These are phyloP conservation scores for Cassiopea xamachana DNA, from an alignment of 30 jellyfish, hydroid and myxozoan genomes.

Conservation along the genomic window DNA sequence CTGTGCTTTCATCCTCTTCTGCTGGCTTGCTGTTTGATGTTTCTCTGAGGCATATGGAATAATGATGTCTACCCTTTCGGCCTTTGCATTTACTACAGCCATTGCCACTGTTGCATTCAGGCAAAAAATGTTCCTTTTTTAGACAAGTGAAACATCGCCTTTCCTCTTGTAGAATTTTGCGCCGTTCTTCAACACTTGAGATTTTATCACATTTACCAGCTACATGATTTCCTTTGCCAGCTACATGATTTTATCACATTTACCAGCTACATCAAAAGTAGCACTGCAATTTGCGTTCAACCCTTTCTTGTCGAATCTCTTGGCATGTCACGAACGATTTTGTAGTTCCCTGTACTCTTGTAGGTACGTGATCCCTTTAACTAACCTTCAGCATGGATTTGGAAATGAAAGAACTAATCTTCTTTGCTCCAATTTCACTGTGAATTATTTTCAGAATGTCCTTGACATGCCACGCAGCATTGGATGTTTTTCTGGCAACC, in stretches of 20 bases:
- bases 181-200: not conserved
- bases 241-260: too few species aligned
- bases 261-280: not conserved
- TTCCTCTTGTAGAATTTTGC: not conserved
- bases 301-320: too few species aligned
- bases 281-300: not conserved
- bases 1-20: not conserved
- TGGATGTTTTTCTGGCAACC: not conserved
- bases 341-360: not conserved
- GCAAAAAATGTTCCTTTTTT: constrained; percentile 3
- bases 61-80: constrained; percentile 20
- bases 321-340: not conserved
- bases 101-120: not conserved
- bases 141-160: constrained; percentile 36
- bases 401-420: not conserved
- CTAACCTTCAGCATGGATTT: not conserved
- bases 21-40: not conserved
- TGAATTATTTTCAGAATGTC: not conserved
- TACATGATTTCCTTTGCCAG: not conserved
- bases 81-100: constrained; percentile 8
- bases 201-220: not conserved
- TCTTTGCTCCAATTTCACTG: not conserved
- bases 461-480: not conserved
- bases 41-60: not conserved
- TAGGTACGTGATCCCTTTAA: not conserved